Percentiles rank a stretch among this genome's conserved stretches.
These are phyloP conservation scores for Cydia fagiglandana DNA, from an alignment of 1,140 invertebrate species.

Conservation along the genomic window DNA sequence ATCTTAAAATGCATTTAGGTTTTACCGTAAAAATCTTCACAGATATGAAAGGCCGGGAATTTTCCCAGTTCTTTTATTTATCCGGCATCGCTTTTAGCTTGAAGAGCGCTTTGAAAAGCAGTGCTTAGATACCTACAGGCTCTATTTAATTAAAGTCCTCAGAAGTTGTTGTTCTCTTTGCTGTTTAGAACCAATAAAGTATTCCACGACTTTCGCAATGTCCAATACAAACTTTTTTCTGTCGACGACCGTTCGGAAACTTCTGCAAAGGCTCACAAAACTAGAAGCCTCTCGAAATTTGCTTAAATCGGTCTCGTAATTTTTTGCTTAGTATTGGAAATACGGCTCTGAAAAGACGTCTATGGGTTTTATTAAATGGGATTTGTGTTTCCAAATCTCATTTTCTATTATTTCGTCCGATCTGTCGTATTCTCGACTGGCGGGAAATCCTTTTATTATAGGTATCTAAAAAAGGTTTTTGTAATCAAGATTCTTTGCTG, in stretches of 20 bases:
- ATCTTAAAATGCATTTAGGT: constrained; percentile 44
- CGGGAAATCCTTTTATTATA: constrained; percentile 30
- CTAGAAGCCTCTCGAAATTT: constrained; percentile 16
- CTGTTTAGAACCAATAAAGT: constrained; percentile 32
- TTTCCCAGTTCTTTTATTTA: not conserved
- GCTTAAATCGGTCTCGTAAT: constrained; percentile 22
- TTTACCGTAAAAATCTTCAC: constrained; percentile 32
- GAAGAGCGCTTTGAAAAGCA: not conserved
- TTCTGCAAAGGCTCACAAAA: constrained; percentile 18
- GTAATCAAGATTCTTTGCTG: constrained; percentile 19
- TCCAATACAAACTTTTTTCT: constrained; percentile 28
- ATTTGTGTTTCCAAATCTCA: constrained; percentile 24
- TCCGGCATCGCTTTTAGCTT: not conserved
- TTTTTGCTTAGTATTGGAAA: constrained; percentile 21
- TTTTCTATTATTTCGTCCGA: constrained; percentile 28
- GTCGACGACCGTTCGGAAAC: constrained; percentile 6
- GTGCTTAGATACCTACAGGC: not conserved
- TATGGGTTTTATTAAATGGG: constrained; percentile 22
- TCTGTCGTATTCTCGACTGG: constrained; percentile 19
- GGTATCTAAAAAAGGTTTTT: constrained; percentile 22
- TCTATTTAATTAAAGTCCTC: constrained; percentile 28
- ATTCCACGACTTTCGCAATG: constrained; percentile 21
- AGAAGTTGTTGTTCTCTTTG: constrained; percentile 25
- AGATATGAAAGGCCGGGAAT: not conserved
- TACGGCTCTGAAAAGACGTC: constrained; percentile 18